Base-by-base conservation (phyloP, 2,113 vertebrate species). In the Brachyistius frenatus region DNA sequence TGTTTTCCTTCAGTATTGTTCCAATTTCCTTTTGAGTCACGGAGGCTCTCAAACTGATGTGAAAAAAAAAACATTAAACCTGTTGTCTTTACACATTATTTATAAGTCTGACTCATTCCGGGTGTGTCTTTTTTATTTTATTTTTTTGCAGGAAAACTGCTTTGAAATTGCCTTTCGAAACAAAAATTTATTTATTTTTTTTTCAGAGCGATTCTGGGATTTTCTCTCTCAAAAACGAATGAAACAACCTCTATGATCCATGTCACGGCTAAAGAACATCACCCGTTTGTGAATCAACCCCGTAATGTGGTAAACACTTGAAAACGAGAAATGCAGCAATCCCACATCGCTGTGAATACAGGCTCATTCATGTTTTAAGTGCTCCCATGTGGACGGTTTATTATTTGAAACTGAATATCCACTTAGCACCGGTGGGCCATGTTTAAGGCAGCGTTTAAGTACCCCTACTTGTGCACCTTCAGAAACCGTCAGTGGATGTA, bases 11-110 rank as follows among this genome's bases (percentile, higher is more conserved):
- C 73, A 63, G 78, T 89, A 91, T 93, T 92, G 88, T 83, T 91
- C 82, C 91, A 93, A 90, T 93, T 91, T 91, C 88, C 89, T 71
- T 65, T 76, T 41, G 80, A 87, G 91, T 93, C 91, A 92, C 86
- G 90, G 73, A 90, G 74, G 49, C 32, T 49, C 81, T 90, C 76
- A 66, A 56, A 60, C 73, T 58, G 88, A 85, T 78, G 44, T 47
- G 60, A 76, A 64, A 62, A 63, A 76, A 64, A 62, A 52, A 52
- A 52, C 67, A 50, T 85, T 86, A 82, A 75, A 84, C 11, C 30
- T 56, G 73, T 71, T 74, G 69, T 80, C 57, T 67, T 83, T 44
- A 0, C 76, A 76, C 73, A 47, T 78, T 65, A 77, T 82, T 77
- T 78, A 62, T 70, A 54, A 65, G n/a, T 54, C 39, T 16, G 7